Evolutionary conservation across 2,797 vertebrate species (phyloP), one percentile per base, ranked within the genome.

Genomic region (Amblyopsis hoosieri): DNA sequence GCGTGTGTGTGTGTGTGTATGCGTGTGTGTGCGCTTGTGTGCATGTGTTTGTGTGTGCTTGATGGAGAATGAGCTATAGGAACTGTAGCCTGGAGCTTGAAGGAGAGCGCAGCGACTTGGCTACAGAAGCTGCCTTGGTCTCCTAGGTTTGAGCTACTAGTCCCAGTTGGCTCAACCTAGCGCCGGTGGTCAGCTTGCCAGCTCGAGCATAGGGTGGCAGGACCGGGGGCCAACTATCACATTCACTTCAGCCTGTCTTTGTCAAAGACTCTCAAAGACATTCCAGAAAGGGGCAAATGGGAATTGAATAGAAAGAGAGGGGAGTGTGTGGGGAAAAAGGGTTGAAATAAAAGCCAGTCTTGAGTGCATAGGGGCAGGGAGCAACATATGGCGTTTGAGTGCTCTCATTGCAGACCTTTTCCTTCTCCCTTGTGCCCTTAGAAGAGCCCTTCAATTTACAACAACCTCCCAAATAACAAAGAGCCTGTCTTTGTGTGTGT

Each of bases 331-430:
- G 75, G 78, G 59, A 63, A 52, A 64, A 81, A 70, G 74, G 64
- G 78, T 76, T 83, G 78, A 83, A 90, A 87, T 89, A 87, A 90
- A 89, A 90, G 76, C 81, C 76, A 80, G 77, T 84, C 73, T 85
- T 86, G 87, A 89, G 89, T 85, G 78, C 58, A 54, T 59, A 85
- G 74, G 80, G 79, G 81, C 65, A 65, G 59, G 66, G 71, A 87
- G 83, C 66, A 87, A 78, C 91, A 93, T 91, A 92, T 91, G 92
- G 89, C 79, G 84, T 75, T 91, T 92, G 91, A 93, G 85, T 89
- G 85, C 76, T 86, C 89, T 90, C 90, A 86, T 90, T 93, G 86
- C 72, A 76, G 74, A 70, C 66, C 57, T 51, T 67, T 66, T 79
- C 87, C 78, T 72, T 72, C 75, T 75, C 65, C 78, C 61, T 70